Percentiles rank a stretch among this genome's conserved stretches.
phyloP scores from a whole-genome alignment of 2,888 invertebrate species.

The Panorpa germanica region DNA sequence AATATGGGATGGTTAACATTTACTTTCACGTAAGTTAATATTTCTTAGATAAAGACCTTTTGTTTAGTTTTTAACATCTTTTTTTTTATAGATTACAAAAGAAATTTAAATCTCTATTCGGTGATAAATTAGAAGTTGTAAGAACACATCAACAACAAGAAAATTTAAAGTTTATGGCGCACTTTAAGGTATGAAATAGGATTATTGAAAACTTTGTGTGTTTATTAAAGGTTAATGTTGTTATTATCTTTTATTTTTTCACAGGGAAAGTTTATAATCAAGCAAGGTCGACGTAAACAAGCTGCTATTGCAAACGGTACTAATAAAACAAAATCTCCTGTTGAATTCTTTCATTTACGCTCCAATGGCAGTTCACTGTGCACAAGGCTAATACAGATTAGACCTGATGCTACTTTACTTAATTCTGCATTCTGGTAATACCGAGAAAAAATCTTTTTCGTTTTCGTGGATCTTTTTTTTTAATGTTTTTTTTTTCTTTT shows the following conservation, averaged over 20 bases:
- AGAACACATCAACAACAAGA: constrained; percentile 97
- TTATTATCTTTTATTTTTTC: not conserved
- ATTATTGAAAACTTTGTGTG: too few species aligned
- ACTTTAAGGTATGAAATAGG: constrained; percentile 91
- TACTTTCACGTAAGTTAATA: constrained; percentile 56
- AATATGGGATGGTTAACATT: constrained; percentile 99
- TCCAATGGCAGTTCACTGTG: constrained; percentile 92
- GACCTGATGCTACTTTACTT: constrained; percentile 63
- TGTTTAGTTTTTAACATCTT: constrained; percentile 7
- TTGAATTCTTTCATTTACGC: constrained; percentile 87
- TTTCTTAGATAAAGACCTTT: constrained; percentile 3
- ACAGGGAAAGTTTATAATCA: constrained; percentile 66
- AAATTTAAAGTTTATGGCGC: constrained; percentile 93
- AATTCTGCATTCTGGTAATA: constrained; percentile 90
- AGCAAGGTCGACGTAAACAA: constrained; percentile 62
- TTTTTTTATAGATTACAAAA: constrained; percentile 45
- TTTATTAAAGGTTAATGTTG: not conserved
- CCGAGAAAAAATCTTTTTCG: not conserved
- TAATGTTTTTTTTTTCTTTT: constrained; percentile 13
- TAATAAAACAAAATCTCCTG: constrained; percentile 31
- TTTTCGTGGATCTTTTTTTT: not conserved
- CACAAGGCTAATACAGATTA: constrained; percentile 79
- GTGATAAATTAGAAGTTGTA: constrained; percentile 84
- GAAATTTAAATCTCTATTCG: constrained; percentile 75
- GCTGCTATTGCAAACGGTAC: constrained; percentile 13